A percentile compares a stretch with the other conserved stretches of the same genome.
Evolutionary conservation across 2,888 invertebrate species (phyloP).

Genomic region (Aethes cnicana): DNA sequence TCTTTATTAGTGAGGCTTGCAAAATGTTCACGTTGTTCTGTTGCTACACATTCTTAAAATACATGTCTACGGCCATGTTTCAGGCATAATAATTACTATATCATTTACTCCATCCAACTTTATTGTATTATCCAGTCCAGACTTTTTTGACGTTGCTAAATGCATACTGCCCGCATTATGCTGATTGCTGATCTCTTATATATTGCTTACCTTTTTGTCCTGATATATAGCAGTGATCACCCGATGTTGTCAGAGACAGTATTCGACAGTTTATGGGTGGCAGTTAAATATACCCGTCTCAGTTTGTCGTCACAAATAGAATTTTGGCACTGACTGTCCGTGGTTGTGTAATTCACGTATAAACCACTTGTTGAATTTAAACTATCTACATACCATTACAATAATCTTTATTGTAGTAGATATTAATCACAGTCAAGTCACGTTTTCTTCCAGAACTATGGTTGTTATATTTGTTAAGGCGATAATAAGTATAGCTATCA

Average conservation of each 20-base stretch:
- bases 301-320: slow-evolving; percentile 81
- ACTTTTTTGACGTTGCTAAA: too few species aligned
- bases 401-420: slow-evolving; percentile 39
- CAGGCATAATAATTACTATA: too few species aligned
- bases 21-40: too few species aligned
- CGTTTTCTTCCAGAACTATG: too few species aligned
- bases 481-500: too few species aligned
- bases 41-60: too few species aligned
- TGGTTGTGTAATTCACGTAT: slow-evolving; percentile 79
- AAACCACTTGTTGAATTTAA: slow-evolving; percentile 73
- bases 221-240: slow-evolving; percentile 42
- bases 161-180: not conserved
- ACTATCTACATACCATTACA: slow-evolving; percentile 48
- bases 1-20: too few species aligned
- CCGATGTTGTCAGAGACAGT: slow-evolving; percentile 60
- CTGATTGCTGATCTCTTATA: not conserved
- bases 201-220: slow-evolving; percentile 37
- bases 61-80: too few species aligned
- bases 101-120: too few species aligned
- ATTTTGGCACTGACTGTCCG: slow-evolving; percentile 80
- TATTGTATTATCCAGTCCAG: too few species aligned
- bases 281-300: slow-evolving; percentile 81
- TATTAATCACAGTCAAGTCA: slow-evolving; percentile 24
- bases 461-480: too few species aligned
- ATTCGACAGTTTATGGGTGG: slow-evolving; percentile 79